Evolutionary conservation across 2,797 vertebrate species (phyloP).

Genomic region (Dryobates pubescens): DNA sequence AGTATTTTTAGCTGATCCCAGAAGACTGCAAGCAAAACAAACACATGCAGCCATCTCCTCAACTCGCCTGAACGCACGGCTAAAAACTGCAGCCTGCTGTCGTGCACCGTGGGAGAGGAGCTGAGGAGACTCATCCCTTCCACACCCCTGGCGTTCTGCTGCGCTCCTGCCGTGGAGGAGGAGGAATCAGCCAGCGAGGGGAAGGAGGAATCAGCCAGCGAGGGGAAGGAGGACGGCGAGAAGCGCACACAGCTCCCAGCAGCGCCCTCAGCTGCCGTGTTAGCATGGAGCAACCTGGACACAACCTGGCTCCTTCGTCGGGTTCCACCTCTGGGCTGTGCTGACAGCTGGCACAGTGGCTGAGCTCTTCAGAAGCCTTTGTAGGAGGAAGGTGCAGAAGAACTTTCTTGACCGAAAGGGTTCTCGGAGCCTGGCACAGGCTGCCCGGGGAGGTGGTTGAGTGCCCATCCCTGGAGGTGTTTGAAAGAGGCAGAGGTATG

Average conservation of each 20-base stretch:
- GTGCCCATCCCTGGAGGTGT: too few relatives aligned
- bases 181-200: constrained; percentile 58
- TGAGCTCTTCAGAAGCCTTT: neutral
- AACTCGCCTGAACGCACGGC: constrained; percentile 62
- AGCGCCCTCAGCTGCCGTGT: constrained; percentile 30
- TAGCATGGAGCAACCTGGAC: neutral
- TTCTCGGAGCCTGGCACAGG: too few relatives aligned
- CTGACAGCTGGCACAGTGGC: neutral
- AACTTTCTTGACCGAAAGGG: neutral
- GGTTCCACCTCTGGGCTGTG: neutral
- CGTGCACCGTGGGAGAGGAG: constrained; percentile 43
- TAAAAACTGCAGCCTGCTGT: constrained; percentile 61
- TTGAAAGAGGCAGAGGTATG: too few relatives aligned
- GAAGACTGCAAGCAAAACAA: constrained; percentile 36
- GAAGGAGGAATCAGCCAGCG: constrained; percentile 53
- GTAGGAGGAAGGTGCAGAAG: accelerated
- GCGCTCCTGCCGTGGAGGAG: constrained; percentile 17
- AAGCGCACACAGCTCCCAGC: constrained; percentile 41
- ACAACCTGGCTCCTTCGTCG: constrained; percentile 4
- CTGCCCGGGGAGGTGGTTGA: too few relatives aligned
- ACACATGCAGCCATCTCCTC: neutral
- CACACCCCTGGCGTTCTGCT: constrained; percentile 10
- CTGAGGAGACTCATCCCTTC: constrained; percentile 57
- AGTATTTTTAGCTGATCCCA: constrained; percentile 50
- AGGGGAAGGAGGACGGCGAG: constrained; percentile 55